Percentiles rank a stretch among this genome's conserved stretches.
Evolutionary conservation across 2,888 invertebrate genomes (phyloP).

Genomic region (Acronicta psi): DNA sequence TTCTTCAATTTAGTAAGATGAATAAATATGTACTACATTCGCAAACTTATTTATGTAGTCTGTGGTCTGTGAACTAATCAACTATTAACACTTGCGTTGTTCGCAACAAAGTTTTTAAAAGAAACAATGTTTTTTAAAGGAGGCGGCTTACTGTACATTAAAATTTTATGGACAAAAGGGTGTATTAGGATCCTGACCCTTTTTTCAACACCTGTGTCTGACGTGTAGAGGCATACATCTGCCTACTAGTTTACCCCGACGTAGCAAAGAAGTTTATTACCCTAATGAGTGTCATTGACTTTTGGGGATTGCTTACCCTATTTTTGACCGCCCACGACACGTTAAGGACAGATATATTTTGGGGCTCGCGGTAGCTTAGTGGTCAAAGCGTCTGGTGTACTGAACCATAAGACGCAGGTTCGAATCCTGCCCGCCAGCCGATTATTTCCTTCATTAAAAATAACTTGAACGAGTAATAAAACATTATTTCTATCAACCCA

Average conservation of each 20-base stretch:
- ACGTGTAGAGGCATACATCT: slow-evolving; percentile 5
- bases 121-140: slow-evolving; percentile 13
- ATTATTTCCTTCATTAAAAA: no score
- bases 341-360: no score
- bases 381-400: no score
- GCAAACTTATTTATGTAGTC: no score
- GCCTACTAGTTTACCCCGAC: slow-evolving; percentile 19
- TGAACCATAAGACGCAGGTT: no score
- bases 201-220: slow-evolving; percentile 47
- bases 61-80: no score
- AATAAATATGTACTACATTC: no score
- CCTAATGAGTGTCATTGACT: slow-evolving; percentile 21
- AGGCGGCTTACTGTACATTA: slow-evolving; percentile 12
- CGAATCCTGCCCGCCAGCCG: no score
- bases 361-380: no score
- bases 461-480: no score
- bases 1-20: no score
- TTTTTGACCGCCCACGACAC: slow-evolving; percentile 27
- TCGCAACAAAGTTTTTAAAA: slow-evolving; percentile 15
- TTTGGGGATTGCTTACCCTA: slow-evolving; percentile 18
- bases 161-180: slow-evolving; percentile 26
- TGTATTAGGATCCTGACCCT: slow-evolving; percentile 33
- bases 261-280: slow-evolving; percentile 9
- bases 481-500: no score
- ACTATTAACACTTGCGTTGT: slow-evolving; percentile 1